These are phyloP conservation scores for Chaetodon trifascialis DNA, from an alignment of 2,113 vertebrate genomes.

Conservation along the genomic window DNA sequence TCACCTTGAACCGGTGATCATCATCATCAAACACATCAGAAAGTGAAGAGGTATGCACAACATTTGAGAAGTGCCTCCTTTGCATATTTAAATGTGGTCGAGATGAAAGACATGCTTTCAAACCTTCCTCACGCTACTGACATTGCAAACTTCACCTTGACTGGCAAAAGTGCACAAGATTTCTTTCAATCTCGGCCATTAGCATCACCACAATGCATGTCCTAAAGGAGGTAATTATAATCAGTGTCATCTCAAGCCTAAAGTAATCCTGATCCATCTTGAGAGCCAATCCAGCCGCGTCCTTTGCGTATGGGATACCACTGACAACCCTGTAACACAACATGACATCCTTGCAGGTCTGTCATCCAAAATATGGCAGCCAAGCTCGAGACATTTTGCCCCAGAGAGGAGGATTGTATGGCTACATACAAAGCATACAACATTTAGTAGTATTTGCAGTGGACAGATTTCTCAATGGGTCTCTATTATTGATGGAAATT, in stretches of 20 bases:
- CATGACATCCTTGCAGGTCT: slow-evolving; percentile 7
- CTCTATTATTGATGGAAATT: slow-evolving; percentile 23
- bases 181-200: neutral
- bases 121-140: neutral
- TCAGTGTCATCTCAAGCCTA: neutral
- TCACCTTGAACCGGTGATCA: neutral
- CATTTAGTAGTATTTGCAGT: neutral
- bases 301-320: neutral
- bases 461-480: neutral
- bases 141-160: neutral
- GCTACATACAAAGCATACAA: neutral
- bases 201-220: neutral
- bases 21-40: neutral
- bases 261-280: neutral
- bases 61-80: neutral
- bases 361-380: slow-evolving; percentile 13
- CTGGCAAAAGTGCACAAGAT: neutral
- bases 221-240: neutral
- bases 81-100: neutral
- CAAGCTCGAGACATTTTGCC: neutral
- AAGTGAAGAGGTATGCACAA: neutral
- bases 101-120: neutral
- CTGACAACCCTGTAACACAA: slow-evolving; percentile 16
- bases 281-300: neutral
- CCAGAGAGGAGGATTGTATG: neutral